Evolutionary conservation across 2,113 vertebrate genomes (phyloP), one percentile per base, ranked within the genome.

Genomic region (Dolichotis patagonum): DNA sequence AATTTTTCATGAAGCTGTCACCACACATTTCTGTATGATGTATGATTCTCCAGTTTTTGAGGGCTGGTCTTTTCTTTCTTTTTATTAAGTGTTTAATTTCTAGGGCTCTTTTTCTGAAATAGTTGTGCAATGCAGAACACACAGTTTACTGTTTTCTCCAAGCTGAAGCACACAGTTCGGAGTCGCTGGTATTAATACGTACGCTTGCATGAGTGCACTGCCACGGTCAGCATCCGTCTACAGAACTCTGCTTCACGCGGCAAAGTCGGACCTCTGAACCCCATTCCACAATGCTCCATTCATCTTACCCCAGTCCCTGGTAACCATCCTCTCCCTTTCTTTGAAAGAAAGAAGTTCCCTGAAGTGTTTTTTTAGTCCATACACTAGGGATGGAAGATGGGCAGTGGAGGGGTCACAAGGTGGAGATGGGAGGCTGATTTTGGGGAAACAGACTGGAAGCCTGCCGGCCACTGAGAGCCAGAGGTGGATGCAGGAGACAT

Each of bases 231-330:
- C 2, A 1, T 81, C 77, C 41, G 1, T 69, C 41, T 52, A n/a
- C 54, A 75, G 92, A 84, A 8, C 7, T 6, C 14, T 8, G n/a
- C 62, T 9, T 46, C 77, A 24, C 92, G 49, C 30, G 30, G 24
- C 24, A 38, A 7, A 83, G 24, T 22, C 11, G 35, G 60, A 80
- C 17, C 38, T 46, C 38, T 28, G 10, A 2, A 8, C 56, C 73
- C 77, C 4, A 0, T 19, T 20, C 1, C 4, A 5, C 2, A 7
- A 9, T 32, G n/a, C 41, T 19, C 4, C 26, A 11, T 62, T 6
- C 9, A 14, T 11, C 9, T 7, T 35, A 4, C 30, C 12, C 24
- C 1, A 20, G 7, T 1, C 73, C 9, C 22, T 43, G 58, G 90
- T 30, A 43, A 5, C 46, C 7, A 5, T 77, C 43, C 0, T 22